A percentile compares a stretch with the other conserved stretches of the same genome.
Evolutionary conservation across 2,113 vertebrate genomes (phyloP).

Genomic region (Spilogale gracilis): DNA sequence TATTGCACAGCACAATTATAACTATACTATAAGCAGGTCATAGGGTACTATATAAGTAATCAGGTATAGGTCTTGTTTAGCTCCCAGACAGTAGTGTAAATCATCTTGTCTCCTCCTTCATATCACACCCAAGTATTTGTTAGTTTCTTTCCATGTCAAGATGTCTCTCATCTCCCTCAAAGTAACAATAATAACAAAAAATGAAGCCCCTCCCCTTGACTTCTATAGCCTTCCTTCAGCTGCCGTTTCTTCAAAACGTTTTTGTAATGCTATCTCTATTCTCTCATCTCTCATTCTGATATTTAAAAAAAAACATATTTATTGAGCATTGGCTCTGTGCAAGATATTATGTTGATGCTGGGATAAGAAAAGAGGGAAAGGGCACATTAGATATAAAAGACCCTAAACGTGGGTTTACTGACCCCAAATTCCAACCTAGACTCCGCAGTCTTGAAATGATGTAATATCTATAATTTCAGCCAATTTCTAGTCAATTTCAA

Average conservation of each 20-base stretch:
- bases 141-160: neutral
- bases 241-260: neutral
- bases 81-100: neutral
- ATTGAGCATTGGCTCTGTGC: neutral
- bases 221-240: neutral
- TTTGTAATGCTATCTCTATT: neutral
- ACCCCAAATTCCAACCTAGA: neutral
- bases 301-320: neutral
- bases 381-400: neutral
- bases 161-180: neutral
- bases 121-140: neutral
- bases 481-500: constrained; percentile 69
- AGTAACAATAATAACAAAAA: neutral
- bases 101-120: neutral
- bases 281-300: neutral
- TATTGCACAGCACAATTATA: neutral
- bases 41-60: neutral
- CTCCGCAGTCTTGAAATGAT: constrained; percentile 25
- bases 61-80: neutral
- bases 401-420: neutral
- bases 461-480: constrained; percentile 64
- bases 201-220: neutral
- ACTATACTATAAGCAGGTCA: neutral
- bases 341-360: neutral
- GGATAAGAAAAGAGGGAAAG: neutral